Evolutionary conservation across 2,797 vertebrate species (phyloP).

Genomic region (Takifugu ocellatus): DNA sequence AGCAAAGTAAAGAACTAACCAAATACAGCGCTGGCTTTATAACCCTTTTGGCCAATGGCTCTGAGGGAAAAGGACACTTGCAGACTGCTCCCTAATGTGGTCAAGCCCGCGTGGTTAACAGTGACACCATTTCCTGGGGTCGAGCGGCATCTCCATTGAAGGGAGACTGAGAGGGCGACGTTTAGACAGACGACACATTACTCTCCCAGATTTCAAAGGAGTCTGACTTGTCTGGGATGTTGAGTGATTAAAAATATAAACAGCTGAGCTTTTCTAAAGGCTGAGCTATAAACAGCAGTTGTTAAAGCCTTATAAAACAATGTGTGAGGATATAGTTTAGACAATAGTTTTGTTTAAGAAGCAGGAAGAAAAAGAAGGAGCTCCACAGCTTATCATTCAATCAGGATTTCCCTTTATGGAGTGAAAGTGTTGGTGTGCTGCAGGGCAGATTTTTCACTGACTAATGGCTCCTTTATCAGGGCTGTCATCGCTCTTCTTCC

Average conservation of each 20-base stretch:
- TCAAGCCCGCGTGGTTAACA: conserved; percentile 34
- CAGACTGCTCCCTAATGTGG: conserved; percentile 49
- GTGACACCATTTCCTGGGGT: conserved; percentile 41
- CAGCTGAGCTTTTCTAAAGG: no score
- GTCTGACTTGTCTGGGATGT: conserved; percentile 3
- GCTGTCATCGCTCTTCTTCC: neutral
- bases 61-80: conserved; percentile 40
- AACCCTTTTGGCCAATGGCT: conserved; percentile 34
- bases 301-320: no score
- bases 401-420: conserved; percentile 36
- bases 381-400: conserved; percentile 10
- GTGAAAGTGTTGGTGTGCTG: conserved; percentile 5
- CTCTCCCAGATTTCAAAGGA: conserved; percentile 1
- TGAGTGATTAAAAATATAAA: neutral
- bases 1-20: conserved; percentile 43
- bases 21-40: conserved; percentile 49
- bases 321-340: neutral
- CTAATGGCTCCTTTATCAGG: conserved; percentile 11
- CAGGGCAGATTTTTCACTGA: conserved; percentile 16
- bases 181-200: conserved; percentile 11
- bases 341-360: no score
- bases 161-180: conserved; percentile 9
- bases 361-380: neutral
- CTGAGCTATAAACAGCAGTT: no score
- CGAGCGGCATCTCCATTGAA: conserved; percentile 24